phyloP scores from a whole-genome alignment of 2,113 vertebrate species.

The Pelecanoides urinatrix region DNA sequence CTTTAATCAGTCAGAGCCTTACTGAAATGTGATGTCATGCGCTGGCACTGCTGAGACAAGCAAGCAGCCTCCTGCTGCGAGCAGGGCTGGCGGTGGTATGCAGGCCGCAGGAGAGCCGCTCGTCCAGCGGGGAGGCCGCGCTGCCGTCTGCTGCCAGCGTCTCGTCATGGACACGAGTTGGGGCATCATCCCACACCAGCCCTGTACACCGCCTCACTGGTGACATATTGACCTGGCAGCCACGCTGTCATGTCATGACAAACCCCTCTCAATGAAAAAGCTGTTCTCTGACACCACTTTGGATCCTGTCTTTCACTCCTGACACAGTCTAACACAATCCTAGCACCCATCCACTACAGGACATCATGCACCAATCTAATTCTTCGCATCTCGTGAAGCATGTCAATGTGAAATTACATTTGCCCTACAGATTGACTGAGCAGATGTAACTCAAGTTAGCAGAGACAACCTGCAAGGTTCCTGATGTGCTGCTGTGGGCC shows the following conservation, averaged over 20 bases:
- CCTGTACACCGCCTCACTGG: rapidly evolving
- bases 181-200: background rate
- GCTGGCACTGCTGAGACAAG: background rate
- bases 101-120: background rate
- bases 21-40: background rate
- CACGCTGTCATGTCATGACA: rapidly evolving
- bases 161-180: rapidly evolving
- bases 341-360: background rate
- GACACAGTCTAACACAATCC: rapidly evolving
- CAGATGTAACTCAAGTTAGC: rapidly evolving
- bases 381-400: rapidly evolving
- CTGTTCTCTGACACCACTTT: background rate
- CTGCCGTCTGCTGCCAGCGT: rapidly evolving
- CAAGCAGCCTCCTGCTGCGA: background rate
- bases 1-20: background rate
- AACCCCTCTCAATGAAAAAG: background rate
- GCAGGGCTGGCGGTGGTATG: background rate
- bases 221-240: rapidly evolving
- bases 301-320: too few species aligned
- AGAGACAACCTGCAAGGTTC: rapidly evolving
- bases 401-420: background rate
- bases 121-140: rapidly evolving
- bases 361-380: rapidly evolving
- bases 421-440: background rate
- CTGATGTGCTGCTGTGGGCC: background rate